A percentile compares a stretch with the other conserved stretches of the same genome.
Conservation (phyloP, 2,797 vertebrate genomes). For the Oryzias sinensis region DNA sequence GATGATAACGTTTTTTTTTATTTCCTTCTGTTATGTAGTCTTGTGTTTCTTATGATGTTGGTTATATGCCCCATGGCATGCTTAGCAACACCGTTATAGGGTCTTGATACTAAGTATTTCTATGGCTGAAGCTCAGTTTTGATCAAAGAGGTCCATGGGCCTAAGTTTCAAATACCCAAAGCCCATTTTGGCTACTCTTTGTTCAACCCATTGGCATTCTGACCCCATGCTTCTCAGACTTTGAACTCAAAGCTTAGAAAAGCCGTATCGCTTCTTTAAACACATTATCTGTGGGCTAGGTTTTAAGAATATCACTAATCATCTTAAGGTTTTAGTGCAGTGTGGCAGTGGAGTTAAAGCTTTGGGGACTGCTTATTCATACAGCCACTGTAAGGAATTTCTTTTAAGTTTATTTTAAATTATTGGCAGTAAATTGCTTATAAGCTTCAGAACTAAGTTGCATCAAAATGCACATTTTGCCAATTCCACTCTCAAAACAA, state of each 20-base stretch:
- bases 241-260: constrained; percentile 83
- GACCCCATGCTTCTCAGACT: constrained; percentile 82
- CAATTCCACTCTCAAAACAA: background rate
- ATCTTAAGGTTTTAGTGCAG: constrained; percentile 83
- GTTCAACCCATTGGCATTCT: constrained; percentile 84
- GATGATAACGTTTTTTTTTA: background rate
- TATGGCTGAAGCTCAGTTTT: constrained; percentile 71
- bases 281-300: constrained; percentile 82
- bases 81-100: constrained; percentile 46
- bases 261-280: constrained; percentile 85
- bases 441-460: background rate
- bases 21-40: background rate
- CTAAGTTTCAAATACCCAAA: constrained; percentile 81
- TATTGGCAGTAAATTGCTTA: constrained; percentile 22
- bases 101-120: constrained; percentile 75
- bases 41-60: constrained; percentile 14
- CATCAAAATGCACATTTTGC: background rate
- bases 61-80: constrained; percentile 40
- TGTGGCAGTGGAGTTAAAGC: constrained; percentile 68
- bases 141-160: constrained; percentile 80
- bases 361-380: constrained; percentile 65
- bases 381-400: constrained; percentile 49
- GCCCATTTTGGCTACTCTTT: constrained; percentile 82
- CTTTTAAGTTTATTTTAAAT: constrained; percentile 34
- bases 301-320: constrained; percentile 85